Evolutionary conservation across 2,113 vertebrate species (phyloP).

Genomic region (Rhinopomastus cyanomelas): DNA sequence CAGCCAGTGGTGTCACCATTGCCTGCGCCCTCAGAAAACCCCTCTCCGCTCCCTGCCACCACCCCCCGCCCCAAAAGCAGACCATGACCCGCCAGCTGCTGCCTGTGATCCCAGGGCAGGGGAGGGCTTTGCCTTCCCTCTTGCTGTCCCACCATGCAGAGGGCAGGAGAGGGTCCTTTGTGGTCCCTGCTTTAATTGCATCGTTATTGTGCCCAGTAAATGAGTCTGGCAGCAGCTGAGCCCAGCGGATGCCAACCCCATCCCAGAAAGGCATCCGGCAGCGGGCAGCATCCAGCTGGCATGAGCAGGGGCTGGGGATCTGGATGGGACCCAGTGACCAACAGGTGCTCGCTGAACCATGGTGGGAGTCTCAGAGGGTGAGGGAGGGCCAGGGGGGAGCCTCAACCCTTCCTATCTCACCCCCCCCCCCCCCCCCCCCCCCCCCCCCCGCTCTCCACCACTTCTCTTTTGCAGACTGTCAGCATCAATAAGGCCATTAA

Average conservation of each 20-base stretch:
- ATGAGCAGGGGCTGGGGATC: background rate
- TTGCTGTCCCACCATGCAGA: background rate
- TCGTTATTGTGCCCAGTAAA: constrained; percentile 49
- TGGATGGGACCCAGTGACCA: constrained; percentile 10
- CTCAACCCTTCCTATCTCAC: background rate
- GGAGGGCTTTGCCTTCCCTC: background rate
- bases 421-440: background rate
- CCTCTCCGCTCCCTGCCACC: background rate
- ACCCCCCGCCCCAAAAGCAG: background rate
- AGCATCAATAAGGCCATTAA: constrained; percentile 99
- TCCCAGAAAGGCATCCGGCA: constrained; percentile 52
- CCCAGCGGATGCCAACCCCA: constrained; percentile 52
- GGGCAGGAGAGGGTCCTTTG: constrained; percentile 53
- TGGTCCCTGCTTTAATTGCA: constrained; percentile 46
- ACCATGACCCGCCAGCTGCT: background rate
- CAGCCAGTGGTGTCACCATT: accelerated
- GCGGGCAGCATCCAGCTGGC: constrained; percentile 59
- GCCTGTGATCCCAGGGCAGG: background rate
- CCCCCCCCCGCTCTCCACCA: background rate
- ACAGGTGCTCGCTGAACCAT: background rate
- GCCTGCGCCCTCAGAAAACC: background rate
- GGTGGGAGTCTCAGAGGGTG: background rate
- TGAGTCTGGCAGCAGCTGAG: constrained; percentile 66
- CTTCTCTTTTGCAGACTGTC: constrained; percentile 86
- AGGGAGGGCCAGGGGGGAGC: background rate